Base-by-base conservation (phyloP, 2,113 vertebrate species). In the Tretioscincus oriximinensis region DNA sequence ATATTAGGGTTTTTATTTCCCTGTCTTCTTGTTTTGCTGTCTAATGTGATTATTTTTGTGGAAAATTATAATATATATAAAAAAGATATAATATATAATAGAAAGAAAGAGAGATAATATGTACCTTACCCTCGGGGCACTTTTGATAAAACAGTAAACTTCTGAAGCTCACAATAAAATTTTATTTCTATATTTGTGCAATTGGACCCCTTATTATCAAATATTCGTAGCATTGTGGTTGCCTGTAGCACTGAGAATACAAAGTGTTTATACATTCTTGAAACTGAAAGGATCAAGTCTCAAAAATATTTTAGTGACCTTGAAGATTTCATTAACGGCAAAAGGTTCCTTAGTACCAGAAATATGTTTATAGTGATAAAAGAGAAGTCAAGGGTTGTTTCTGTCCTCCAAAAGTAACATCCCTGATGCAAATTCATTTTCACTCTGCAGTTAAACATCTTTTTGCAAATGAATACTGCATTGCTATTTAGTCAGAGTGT, bases 391-490 rank as follows among this genome's bases (percentile, higher is more conserved):
- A 73, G 81, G 51, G 78, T 87, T 84, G 78, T 87, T 87, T 84
- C 66, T 9, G n/a, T 74, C 65, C 81, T 69, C 80, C 29, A 2
- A 82, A 73, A 75, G 58, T 76, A 41, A 0, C 64, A 74, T 90
- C 84, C 73, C 83, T 21, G 61, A 11, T 80, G 81, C 67, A 76
- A 24, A 14, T 83, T 84, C 60, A 73, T 87, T 92, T 89, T 81
- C 68, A 78, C 49, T 73, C 74, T 54, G 5, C 21, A 76, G 20
- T 89, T 89, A 72, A 89, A 86, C 75, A 89, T 81, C 63, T 88
- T 90, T 85, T 58, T 81, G 88, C 75, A 92, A 90, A 88, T 87
- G 80, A 86, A 81, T 28, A 63, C 65, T 82, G 21, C 41, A 81
- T 80, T 77, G 41, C 63, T 86, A 49, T 87, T 84, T 88, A 87